A percentile compares a stretch with the other conserved stretches of the same genome.
Conservation (phyloP, 1,140 invertebrate species). For the Brachionus plicatilis region DNA sequence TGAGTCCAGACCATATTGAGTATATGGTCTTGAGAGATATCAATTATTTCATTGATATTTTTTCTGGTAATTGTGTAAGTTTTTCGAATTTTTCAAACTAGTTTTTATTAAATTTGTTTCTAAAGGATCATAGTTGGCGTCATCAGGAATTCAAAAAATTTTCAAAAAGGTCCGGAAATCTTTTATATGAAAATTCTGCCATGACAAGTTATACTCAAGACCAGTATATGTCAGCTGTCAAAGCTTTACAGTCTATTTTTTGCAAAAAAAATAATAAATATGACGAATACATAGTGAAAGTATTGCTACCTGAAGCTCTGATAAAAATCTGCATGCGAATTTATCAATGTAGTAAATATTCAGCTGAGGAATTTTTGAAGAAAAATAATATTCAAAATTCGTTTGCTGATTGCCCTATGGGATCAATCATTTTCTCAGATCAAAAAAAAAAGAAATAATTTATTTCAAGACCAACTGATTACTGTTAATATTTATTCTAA, state of each 20-base stretch:
- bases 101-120: background rate
- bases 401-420: background rate
- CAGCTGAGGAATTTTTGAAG: conserved; percentile 20
- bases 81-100: background rate
- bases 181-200: conserved; percentile 26
- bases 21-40: conserved; percentile 38
- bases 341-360: conserved; percentile 28
- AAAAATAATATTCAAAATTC: conserved; percentile 28
- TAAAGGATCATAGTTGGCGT: conserved; percentile 38
- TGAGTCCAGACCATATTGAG: conserved; percentile 11
- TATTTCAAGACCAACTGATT: background rate
- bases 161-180: conserved; percentile 4
- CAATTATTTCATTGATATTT: conserved; percentile 38
- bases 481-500: no score
- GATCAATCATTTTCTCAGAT: background rate
- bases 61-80: conserved; percentile 37
- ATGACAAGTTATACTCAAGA: conserved; percentile 27
- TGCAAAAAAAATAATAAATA: conserved; percentile 40
- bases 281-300: conserved; percentile 35
- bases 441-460: background rate
- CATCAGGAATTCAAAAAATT: conserved; percentile 33
- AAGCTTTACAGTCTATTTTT: conserved; percentile 22
- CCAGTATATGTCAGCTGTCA: conserved; percentile 32
- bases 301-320: conserved; percentile 26
- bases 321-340: conserved; percentile 33